Percentiles rank a stretch among this genome's conserved stretches.
Evolutionary conservation across 2,113 vertebrate genomes (phyloP).

Genomic region (Periophthalmodon schlosseri): DNA sequence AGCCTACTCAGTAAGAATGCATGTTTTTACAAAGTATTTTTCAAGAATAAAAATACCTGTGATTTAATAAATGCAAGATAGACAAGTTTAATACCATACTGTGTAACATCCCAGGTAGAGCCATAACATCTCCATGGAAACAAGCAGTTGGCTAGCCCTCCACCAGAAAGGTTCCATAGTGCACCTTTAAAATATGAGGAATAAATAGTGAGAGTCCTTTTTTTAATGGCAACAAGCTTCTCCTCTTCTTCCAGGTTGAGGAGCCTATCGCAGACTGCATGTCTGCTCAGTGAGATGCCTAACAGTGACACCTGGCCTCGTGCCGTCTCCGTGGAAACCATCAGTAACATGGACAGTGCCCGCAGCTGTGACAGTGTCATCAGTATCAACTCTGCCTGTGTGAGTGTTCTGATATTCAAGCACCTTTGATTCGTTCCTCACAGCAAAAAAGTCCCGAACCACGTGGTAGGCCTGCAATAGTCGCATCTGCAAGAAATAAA

Average conservation of each 20-base stretch:
- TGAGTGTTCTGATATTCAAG: conserved; percentile 71
- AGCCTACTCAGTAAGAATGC: too few relatives aligned
- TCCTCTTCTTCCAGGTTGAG: conserved; percentile 33
- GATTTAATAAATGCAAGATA: too few relatives aligned
- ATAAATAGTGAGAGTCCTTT: too few relatives aligned
- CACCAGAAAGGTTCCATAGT: too few relatives aligned
- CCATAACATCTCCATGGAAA: too few relatives aligned
- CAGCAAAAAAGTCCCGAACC: not conserved
- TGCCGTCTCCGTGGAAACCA: conserved; percentile 73
- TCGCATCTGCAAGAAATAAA: too few relatives aligned
- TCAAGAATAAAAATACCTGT: too few relatives aligned
- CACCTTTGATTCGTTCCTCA: not conserved
- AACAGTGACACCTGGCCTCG: conserved; percentile 82
- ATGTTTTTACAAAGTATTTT: too few relatives aligned
- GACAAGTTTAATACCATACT: not conserved
- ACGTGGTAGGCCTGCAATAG: too few relatives aligned
- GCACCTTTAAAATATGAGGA: too few relatives aligned
- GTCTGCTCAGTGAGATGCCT: conserved; percentile 76
- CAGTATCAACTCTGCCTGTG: conserved; percentile 83
- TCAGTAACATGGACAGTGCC: conserved; percentile 72
- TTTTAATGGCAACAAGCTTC: too few relatives aligned
- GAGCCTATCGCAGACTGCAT: conserved; percentile 25
- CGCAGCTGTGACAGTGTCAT: conserved; percentile 86
- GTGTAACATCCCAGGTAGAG: not conserved
- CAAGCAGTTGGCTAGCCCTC: too few relatives aligned